Percentiles rank a stretch among this genome's conserved stretches.
Evolutionary conservation across 1,140 invertebrate genomes (phyloP).

Genomic region (Samia ricini): DNA sequence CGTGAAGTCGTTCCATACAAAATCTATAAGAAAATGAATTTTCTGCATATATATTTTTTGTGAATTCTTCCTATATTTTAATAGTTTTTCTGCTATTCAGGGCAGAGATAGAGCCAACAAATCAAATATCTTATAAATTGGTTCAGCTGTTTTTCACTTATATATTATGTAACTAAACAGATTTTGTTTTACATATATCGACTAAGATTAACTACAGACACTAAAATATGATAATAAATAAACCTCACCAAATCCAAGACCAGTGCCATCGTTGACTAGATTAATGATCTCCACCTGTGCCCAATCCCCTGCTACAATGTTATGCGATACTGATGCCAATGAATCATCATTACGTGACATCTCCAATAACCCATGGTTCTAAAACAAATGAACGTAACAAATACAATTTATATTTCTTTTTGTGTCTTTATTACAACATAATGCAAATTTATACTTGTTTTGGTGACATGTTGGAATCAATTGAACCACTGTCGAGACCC

Average conservation of each 20-base stretch:
- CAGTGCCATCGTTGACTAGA: conserved; percentile 96
- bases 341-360: conserved; percentile 84
- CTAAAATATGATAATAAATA: not conserved
- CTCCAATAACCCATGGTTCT: conserved; percentile 46
- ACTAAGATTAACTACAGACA: not conserved
- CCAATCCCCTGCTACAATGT: conserved; percentile 94
- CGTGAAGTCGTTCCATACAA: no score
- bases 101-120: no score
- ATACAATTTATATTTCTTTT: not conserved
- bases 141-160: not conserved
- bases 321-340: conserved; percentile 80
- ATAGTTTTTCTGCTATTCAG: no score
- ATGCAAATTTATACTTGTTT: conserved; percentile 77
- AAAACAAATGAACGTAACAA: not conserved
- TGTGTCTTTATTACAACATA: not conserved
- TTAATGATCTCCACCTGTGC: conserved; percentile 97
- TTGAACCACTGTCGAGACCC: conserved; percentile 91
- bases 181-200: not conserved
- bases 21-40: no score
- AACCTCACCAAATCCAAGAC: conserved; percentile 91
- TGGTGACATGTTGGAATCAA: conserved; percentile 91
- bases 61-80: no score
- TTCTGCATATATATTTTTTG: no score
- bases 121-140: no score
- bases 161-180: not conserved